Evolutionary conservation across 2,797 vertebrate species (phyloP), one percentile per base, ranked within the genome.

Genomic region (Pelobates cultripes): DNA sequence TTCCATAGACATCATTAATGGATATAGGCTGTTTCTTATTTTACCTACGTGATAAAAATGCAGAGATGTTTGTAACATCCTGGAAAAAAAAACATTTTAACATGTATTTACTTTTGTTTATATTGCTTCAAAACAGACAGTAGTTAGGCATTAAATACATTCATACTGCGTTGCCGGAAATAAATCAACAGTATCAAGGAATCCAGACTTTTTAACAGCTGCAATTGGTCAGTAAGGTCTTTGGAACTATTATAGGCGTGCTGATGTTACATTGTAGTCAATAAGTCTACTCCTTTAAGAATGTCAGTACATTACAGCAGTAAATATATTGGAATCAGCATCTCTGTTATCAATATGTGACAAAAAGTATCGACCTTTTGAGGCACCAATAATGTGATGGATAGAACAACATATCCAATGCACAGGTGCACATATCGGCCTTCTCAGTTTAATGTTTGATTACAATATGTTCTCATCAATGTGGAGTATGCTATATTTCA

Each of bases 391-490:
- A 15, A 13, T 41, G 41, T 81, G 73, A 81, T 81, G 67, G 67
- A 76, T 81, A n/a, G 47, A 40, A 71, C 15, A 13, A 67, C 2
- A 6, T 7, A 40, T 70, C 43, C 15, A 4, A 2, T 28, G 67
- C 45, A 47, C 73, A 71, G 73, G 80, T 81, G 17, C 61, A 1
- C 3, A 3, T 14, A 6, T 15, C 79, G 61, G 44, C 55, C 67
- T 55, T 70, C 53, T 61, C 43, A 10, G 9, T 81, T 70, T 45
- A 81, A 72, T 43, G 57, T 77, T 76, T 61, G 70, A 74, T 72
- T 81, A 43, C 43, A 74, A 81, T 70, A 70, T 81, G 73, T 69
- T 45, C 57, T 64, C 55, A 74, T 68, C 78, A 70, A 44, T 45
- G 73, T 3, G 43, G 64, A 70, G 66, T 64, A 7, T 3, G 44